Conservation (phyloP, 2,797 vertebrate genomes). For the Galaxias olidus region DNA sequence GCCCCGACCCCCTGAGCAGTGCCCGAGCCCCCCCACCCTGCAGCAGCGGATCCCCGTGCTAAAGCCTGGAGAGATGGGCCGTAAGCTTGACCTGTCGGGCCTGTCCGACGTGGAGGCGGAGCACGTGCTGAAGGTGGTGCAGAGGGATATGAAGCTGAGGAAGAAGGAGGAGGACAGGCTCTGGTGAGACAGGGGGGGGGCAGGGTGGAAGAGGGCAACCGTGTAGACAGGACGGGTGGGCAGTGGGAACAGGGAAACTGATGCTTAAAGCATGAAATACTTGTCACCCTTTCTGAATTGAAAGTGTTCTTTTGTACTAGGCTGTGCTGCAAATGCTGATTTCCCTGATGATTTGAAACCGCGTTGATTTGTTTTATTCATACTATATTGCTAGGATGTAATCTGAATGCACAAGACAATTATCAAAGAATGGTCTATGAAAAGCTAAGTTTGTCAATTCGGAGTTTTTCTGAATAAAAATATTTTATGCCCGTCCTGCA, state of each 20-base stretch:
- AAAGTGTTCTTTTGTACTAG: no score
- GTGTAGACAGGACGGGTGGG: background rate
- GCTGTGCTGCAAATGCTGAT: no score
- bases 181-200: constrained; percentile 74
- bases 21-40: constrained; percentile 16
- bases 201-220: background rate
- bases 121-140: constrained; percentile 94
- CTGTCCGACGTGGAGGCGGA: constrained; percentile 92
- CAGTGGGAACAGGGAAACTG: background rate
- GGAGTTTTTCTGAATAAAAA: no score
- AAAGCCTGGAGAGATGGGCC: constrained; percentile 80
- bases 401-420: no score
- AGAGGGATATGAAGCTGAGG: constrained; percentile 93
- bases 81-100: constrained; percentile 93
- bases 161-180: constrained; percentile 94
- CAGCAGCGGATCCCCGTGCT: constrained; percentile 39
- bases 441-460: no score
- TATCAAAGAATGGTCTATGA: no score
- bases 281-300: no score
- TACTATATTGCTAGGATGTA: no score
- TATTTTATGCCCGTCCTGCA: no score
- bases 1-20: constrained; percentile 61
- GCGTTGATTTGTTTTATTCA: no score
- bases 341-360: no score
- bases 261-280: background rate